Evolutionary conservation across 2,113 vertebrate genomes (phyloP), one percentile per base, ranked within the genome.

Genomic region (Corydoras maculifer): DNA sequence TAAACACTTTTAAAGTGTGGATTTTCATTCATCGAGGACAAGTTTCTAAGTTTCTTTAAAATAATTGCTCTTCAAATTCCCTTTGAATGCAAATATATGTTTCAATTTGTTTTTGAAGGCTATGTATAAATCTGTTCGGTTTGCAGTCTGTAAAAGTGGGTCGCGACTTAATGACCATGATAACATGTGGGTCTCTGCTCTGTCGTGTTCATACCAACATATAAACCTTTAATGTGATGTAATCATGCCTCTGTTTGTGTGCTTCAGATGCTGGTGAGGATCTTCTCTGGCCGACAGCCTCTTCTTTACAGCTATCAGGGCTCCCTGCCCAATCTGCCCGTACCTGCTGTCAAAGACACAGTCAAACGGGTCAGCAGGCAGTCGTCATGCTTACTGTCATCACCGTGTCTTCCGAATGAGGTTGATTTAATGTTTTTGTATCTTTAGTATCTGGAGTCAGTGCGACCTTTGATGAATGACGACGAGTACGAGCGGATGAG

Each of bases 271-370:
- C 78, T 96, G 81, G 94, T 96, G 74, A 89, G 91, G 70, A 94
- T 95, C 78, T 96, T 96, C 77, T 94, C 93, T 0, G 94, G 94
- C 68, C 90, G 93, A 8, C 90, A 90, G 73, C 93, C 92, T 2
- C 85, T 89, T 77, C 88, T 96, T 57, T 94, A 94, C 84, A 94
- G 92, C 77, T 95, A 92, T 78, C 94, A 96, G 77, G 90, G 90
- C 0, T 91, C 89, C 0, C 75, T 95, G 76, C 94, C 94, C 30
- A 91, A 93, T 73, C 88, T 92, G 69, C 92, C 94, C 0, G 86
- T 95, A 54, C 94, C 94, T 18, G 8, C 83, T 5, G 72, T 91
- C 66, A 90, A 90, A 69, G 92, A 94, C 77, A 94, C 94, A 0
- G 77, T 95, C 58, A 88, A 83, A 73, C 89, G 90, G 89, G 94